Percentiles rank a stretch among this genome's conserved stretches.
These are phyloP conservation scores for Ferrisia virgata DNA, from an alignment of 2,888 invertebrate genomes.

Conservation along the genomic window DNA sequence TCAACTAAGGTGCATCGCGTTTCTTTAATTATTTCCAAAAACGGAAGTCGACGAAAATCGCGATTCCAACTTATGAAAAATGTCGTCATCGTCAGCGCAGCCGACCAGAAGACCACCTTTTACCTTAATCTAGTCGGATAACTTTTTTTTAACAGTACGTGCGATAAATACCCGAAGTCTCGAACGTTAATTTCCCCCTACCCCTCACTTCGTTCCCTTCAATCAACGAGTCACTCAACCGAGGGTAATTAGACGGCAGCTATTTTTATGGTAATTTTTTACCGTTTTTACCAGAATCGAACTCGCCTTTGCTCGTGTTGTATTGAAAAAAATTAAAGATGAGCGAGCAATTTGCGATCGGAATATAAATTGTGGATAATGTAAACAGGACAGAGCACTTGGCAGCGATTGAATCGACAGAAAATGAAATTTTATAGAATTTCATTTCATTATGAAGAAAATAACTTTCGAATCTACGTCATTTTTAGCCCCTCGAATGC, in stretches of 20 bases:
- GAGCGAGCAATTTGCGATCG: background rate
- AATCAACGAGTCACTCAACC: background rate
- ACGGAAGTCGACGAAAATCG: constrained; percentile 3
- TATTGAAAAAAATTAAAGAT: background rate
- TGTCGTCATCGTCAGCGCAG: background rate
- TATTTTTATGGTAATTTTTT: background rate
- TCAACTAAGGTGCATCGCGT: background rate
- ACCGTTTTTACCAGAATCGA: background rate
- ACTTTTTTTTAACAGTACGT: background rate
- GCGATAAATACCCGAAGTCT: background rate
- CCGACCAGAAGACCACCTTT: background rate
- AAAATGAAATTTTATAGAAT: too few relatives aligned
- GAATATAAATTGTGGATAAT: background rate
- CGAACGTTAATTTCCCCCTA: background rate
- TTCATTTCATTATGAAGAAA: too few relatives aligned
- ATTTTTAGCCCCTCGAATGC: too few relatives aligned
- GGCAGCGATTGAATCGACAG: too few relatives aligned
- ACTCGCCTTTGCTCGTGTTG: background rate
- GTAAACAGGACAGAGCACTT: too few relatives aligned
- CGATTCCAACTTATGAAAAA: background rate
- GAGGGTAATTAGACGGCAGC: background rate
- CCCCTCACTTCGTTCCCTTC: background rate
- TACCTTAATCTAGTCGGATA: background rate
- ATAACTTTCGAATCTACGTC: too few relatives aligned
- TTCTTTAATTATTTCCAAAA: constrained; percentile 9